phyloP scores from a whole-genome alignment of 1,140 invertebrate genomes.

The Acromyrmex charruanus region DNA sequence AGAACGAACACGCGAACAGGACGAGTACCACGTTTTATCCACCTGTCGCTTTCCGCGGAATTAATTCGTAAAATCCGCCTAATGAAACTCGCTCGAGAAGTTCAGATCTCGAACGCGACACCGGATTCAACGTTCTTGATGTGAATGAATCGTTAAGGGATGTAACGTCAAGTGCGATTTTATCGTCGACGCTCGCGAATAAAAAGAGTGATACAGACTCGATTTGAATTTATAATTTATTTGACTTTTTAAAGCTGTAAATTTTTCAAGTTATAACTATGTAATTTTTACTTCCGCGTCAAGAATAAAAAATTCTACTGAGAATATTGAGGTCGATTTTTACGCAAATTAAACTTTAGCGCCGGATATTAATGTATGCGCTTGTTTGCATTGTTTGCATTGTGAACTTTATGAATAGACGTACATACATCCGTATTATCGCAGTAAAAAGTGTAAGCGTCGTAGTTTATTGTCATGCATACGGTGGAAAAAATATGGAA shows the following conservation, averaged over 20 bases:
- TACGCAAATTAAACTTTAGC: neutral
- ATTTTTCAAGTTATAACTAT: neutral
- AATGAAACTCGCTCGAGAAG: conserved; percentile 31
- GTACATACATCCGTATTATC: neutral
- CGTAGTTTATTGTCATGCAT: conserved; percentile 23
- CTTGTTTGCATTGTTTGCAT: neutral
- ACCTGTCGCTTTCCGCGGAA: conserved; percentile 62
- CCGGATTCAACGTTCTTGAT: conserved; percentile 10
- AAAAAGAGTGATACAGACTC: neutral
- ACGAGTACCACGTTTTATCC: conserved; percentile 24
- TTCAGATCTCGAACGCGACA: neutral
- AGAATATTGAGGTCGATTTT: conserved; percentile 2
- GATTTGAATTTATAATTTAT: conserved; percentile 23
- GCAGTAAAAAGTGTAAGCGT: conserved; percentile 36
- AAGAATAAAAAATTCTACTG: neutral
- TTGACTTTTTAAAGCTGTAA: neutral
- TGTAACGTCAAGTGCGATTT: conserved; percentile 6
- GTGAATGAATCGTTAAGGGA: conserved; percentile 26
- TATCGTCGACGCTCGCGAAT: neutral
- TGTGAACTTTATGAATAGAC: conserved; percentile 17
- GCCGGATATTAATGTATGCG: conserved; percentile 22
- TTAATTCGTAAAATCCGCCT: conserved; percentile 48
- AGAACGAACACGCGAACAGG: conserved; percentile 17
- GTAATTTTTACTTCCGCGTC: neutral
- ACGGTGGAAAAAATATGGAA: neutral